A percentile compares a stretch with the other conserved stretches of the same genome.
Evolutionary conservation across 2,113 vertebrate species (phyloP).

Genomic region (Passer domesticus): DNA sequence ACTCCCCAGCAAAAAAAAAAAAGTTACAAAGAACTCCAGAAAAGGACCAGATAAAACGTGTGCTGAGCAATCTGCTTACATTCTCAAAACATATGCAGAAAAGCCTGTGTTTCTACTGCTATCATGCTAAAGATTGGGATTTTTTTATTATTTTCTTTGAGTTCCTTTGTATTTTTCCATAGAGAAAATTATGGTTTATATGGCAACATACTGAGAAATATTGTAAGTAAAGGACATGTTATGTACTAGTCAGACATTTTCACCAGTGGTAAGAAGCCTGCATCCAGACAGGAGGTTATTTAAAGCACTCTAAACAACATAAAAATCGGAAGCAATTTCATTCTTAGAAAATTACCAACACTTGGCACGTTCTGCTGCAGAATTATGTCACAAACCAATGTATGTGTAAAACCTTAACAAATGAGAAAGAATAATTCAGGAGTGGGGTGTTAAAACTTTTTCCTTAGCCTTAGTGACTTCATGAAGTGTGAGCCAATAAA

Average conservation of each 20-base stretch:
- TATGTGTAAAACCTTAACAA: not conserved
- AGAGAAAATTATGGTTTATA: not conserved
- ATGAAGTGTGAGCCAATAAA: not conserved
- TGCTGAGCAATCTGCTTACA: not conserved
- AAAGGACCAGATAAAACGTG: not conserved
- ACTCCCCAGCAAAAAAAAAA: not conserved
- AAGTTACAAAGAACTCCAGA: not conserved
- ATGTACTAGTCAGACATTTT: not conserved
- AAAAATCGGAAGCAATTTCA: not conserved
- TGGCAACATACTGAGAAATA: not conserved
- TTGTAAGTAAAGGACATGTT: not conserved
- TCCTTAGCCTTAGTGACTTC: not conserved
- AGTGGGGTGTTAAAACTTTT: not conserved
- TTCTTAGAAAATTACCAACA: not conserved
- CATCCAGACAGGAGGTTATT: not conserved
- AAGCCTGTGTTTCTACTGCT: not conserved
- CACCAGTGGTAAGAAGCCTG: not conserved
- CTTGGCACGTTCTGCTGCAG: fast-evolving
- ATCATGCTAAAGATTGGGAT: not conserved
- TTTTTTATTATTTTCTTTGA: not conserved
- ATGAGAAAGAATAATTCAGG: not conserved
- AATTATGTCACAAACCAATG: not conserved
- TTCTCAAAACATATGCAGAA: not conserved
- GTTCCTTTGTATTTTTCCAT: not conserved
- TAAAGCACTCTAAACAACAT: not conserved